Percentiles rank a stretch among this genome's conserved stretches.
Evolutionary conservation across 2,113 vertebrate genomes (phyloP).

Genomic region (Scartelaos histophorus): DNA sequence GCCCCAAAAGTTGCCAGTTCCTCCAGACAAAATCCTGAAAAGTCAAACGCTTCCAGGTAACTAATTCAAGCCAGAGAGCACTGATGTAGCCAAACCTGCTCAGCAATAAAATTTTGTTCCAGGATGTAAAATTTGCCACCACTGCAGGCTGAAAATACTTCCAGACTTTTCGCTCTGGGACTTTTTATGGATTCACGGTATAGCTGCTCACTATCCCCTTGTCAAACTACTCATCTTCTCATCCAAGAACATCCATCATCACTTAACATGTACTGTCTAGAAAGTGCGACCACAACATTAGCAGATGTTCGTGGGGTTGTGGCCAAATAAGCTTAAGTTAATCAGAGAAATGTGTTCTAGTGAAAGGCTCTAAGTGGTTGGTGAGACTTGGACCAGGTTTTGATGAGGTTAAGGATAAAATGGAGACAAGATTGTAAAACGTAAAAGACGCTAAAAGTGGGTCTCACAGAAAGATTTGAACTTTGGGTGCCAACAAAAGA

Average conservation of each 20-base stretch:
- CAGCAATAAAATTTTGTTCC: constrained; percentile 51
- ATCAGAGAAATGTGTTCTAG: constrained; percentile 5
- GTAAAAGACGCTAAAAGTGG: not conserved
- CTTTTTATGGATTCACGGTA: constrained; percentile 29
- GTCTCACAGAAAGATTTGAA: not conserved
- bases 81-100: constrained; percentile 36
- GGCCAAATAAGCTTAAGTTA: constrained; percentile 2
- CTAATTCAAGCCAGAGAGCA: constrained; percentile 49
- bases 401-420: not conserved
- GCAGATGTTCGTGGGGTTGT: constrained; percentile 4
- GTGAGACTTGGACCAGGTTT: not conserved
- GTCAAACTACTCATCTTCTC: constrained; percentile 5
- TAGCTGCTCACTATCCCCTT: constrained; percentile 18
- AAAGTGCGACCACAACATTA: not conserved
- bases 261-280: constrained; percentile 3
- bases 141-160: constrained; percentile 39
- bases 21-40: constrained; percentile 39
- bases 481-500: not conserved
- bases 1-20: constrained; percentile 26
- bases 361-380: constrained; percentile 6
- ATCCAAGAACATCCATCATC: constrained; percentile 4
- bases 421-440: constrained; percentile 3
- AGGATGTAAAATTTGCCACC: constrained; percentile 53
- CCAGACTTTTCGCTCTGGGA: constrained; percentile 29
- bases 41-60: constrained; percentile 52